Evolutionary conservation across 1,140 invertebrate genomes (phyloP), one percentile per base, ranked within the genome.

Genomic region (Pseudomyrmex concolor): DNA sequence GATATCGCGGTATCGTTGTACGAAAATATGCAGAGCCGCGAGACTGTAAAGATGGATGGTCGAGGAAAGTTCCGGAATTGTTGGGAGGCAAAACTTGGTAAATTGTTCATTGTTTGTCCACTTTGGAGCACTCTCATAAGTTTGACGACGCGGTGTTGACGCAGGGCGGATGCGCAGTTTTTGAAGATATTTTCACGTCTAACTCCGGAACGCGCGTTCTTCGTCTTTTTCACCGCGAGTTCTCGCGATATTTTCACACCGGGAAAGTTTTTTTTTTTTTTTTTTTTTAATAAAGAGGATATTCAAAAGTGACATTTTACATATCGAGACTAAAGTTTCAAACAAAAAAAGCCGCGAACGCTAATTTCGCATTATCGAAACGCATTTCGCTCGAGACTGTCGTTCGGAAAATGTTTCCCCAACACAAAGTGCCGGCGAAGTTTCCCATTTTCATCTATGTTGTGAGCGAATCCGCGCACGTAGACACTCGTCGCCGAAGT

Each of bases 401-500:
- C 25, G 25, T 34, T 34, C 5, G 25, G 25, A 5, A 80, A 70
- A 80, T 71, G 19, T 0, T 50, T 59, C 7, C 22, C 19, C 43
- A 10, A 48, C 54, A 0, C 10, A 59, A 55, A 45, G 51, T 70
- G 68, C 54, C 43, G 43, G n/a, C n/a, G n/a, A n/a, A n/a, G 12
- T 43, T 48, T 62, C 55, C 51, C 45, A 34, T 34, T 34, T 34
- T 80, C 22, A 80, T 43, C 76, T 80, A 25, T 25, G 76, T 80
- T 80, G 43, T 80, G 50, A 83, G 57, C 17, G 73, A 77, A 70
- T 85, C 71, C 54, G 63, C 70, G 59, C 55, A 66, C 55, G 55
- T 62, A 78, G 50, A 34, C 34, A 34, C n/a, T 15, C 55, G 4
- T 17, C 8, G 13, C 34, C 43, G 25, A 19, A 22, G 76, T 50